These are phyloP conservation scores for Eriocheir sinensis DNA, from an alignment of 1,140 invertebrate genomes.

Conservation along the genomic window DNA sequence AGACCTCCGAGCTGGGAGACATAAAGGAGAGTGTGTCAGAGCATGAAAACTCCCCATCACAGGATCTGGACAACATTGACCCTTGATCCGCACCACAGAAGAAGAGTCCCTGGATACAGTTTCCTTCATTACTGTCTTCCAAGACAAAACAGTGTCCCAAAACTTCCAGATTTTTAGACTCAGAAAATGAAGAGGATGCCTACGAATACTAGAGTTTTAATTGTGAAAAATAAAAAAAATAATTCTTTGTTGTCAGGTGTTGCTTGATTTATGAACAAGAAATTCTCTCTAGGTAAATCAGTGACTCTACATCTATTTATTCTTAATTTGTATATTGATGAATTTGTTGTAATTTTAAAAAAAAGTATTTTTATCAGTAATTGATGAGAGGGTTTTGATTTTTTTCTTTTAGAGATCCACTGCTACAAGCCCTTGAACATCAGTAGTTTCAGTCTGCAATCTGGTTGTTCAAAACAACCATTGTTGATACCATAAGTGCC, in stretches of 20 bases:
- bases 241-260: too few species aligned
- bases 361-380: background rate
- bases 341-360: background rate
- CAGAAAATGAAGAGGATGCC: background rate
- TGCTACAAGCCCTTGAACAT: background rate
- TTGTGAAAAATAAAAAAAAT: too few species aligned
- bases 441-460: background rate
- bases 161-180: background rate
- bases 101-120: background rate
- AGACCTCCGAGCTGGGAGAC: conserved; percentile 75
- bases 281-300: too few species aligned
- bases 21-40: conserved; percentile 77
- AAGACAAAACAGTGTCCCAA: background rate
- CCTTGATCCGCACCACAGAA: conserved; percentile 37
- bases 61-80: conserved; percentile 73
- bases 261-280: background rate
- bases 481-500: conserved; percentile 13
- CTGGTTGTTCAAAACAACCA: background rate
- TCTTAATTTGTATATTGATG: background rate
- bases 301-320: background rate
- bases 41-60: conserved; percentile 64
- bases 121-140: background rate
- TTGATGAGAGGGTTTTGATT: background rate
- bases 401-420: background rate
- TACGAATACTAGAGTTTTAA: background rate